Conservation (phyloP, 2,888 invertebrate genomes). For the Hypercompe scribonia region DNA sequence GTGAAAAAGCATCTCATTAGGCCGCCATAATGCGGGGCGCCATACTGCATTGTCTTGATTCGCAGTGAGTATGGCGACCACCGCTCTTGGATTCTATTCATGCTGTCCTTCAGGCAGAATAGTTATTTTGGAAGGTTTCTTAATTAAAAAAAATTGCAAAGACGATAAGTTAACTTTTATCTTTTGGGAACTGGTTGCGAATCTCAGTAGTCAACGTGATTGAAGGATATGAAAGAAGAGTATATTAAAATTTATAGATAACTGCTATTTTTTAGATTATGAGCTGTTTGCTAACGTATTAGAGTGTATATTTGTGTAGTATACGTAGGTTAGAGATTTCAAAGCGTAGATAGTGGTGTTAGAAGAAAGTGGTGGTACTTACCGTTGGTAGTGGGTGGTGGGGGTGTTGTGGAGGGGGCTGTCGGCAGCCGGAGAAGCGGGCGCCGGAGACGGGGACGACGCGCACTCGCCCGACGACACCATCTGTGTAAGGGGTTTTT, state of each 20-base stretch:
- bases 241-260: neutral
- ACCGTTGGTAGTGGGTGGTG: conserved; percentile 87
- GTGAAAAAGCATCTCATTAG: too few relatives aligned
- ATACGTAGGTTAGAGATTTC: neutral
- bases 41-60: too few relatives aligned
- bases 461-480: conserved; percentile 65
- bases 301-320: neutral
- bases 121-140: too few relatives aligned
- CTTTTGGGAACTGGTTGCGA: too few relatives aligned
- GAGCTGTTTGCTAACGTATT: neutral
- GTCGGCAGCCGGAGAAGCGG: conserved; percentile 77
- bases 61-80: too few relatives aligned
- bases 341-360: neutral
- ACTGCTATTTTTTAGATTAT: neutral
- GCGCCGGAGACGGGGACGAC: conserved; percentile 62
- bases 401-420: conserved; percentile 85
- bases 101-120: too few relatives aligned
- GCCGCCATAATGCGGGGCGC: too few relatives aligned
- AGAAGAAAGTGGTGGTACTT: conserved; percentile 31
- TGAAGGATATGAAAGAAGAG: too few relatives aligned
- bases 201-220: too few relatives aligned
- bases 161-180: too few relatives aligned
- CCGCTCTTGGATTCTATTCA: too few relatives aligned
- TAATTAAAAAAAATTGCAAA: too few relatives aligned
- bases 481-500: conserved; percentile 58